Base-by-base conservation (phyloP, 2,888 invertebrate species). In the Altica lythri region DNA sequence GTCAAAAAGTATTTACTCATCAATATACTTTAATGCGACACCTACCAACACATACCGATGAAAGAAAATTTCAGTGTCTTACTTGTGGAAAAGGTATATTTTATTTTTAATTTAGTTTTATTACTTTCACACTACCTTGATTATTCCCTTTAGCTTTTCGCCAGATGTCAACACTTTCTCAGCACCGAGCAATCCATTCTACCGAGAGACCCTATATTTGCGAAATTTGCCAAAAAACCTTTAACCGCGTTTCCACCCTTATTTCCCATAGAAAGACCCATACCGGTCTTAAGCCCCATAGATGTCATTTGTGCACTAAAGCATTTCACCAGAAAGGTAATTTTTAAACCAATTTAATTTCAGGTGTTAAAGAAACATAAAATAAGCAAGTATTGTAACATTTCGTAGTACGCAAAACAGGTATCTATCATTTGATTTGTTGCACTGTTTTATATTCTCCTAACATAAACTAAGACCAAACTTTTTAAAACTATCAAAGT, bases 271-370 rank as follows among this genome's bases (percentile, higher is more conserved):
- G 86, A 58, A 89, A 89, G 78, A 89, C 87, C 3, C 89, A 90
- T 70, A 86, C 86, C 6, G 83, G 85, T 38, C 79, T 84, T 58
- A 90, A 89, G 68, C 87, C 87, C 0, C 88, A 88, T 75, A 83
- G 80, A 57, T 90, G 89, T 67, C 83, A 85, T 68, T 76, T 88
- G 49, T 89, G 89, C 72, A 84, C 85, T 46, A 89, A 89, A 73
- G 88, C 88, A 62, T 90, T 90, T 73, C 89, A 89, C 73, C 89
- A 90, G 69, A 89, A 89, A 83, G 89, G 89, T 86, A 62, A 51
- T 22, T 22, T 22, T 8, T 14, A 16, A 12, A 12, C 16, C 12
- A n/a, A n/a, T n/a, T n/a, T n/a, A n/a, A n/a, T n/a, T n/a, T n/a
- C n/a, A n/a, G n/a, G n/a, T n/a, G n/a, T n/a, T n/a, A n/a, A n/a